A percentile compares a stretch with the other conserved stretches of the same genome.
Evolutionary conservation across 2,113 vertebrate genomes (phyloP).

Genomic region (Anser cygnoides): DNA sequence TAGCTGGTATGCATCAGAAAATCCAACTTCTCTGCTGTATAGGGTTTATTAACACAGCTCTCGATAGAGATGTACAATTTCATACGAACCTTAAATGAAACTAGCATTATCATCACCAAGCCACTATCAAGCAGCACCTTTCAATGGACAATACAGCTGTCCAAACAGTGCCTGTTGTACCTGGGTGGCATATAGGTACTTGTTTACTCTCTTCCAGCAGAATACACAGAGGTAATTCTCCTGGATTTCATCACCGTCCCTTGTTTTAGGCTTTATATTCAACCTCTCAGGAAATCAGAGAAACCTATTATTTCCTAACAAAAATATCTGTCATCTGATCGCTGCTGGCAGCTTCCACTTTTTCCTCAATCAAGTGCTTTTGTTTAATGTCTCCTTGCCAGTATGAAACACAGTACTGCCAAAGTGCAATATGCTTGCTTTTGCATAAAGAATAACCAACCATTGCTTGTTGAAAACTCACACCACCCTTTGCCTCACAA

Average conservation of each 20-base stretch:
- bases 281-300: constrained; percentile 52
- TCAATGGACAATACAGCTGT: constrained; percentile 79
- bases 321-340: constrained; percentile 52
- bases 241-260: constrained; percentile 68
- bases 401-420: not conserved
- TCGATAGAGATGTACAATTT: constrained; percentile 17
- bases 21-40: not conserved
- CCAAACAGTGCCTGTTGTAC: constrained; percentile 79
- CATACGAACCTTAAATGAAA: not conserved
- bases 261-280: constrained; percentile 43
- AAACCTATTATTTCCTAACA: constrained; percentile 59
- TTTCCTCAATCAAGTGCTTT: not conserved
- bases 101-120: not conserved
- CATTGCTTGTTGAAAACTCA: not conserved
- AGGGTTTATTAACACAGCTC: not conserved
- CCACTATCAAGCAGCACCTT: constrained; percentile 63
- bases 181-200: constrained; percentile 56
- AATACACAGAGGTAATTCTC: constrained; percentile 66
- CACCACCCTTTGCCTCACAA: not conserved
- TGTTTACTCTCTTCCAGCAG: constrained; percentile 74
- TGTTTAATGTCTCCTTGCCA: not conserved
- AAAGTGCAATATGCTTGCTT: not conserved
- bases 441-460: not conserved
- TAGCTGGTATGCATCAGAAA: constrained; percentile 23
- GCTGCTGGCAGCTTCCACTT: not conserved